Evolutionary conservation across 1,140 invertebrate genomes (phyloP), one percentile per base, ranked within the genome.

Genomic region (Anastatus disparis): DNA sequence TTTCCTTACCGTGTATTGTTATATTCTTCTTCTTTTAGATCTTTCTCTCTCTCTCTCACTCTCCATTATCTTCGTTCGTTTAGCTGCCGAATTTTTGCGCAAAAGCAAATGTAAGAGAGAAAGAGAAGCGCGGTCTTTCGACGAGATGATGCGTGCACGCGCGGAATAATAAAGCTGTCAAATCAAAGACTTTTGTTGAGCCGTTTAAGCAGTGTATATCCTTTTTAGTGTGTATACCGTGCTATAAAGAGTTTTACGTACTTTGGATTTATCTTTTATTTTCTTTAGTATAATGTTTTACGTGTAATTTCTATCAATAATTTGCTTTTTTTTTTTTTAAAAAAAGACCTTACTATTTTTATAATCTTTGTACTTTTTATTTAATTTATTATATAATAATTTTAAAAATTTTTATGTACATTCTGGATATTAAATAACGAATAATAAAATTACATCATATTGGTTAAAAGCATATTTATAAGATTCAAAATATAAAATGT

Each of bases 81-180:
- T 3, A 15, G 59, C 59, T 63, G 44, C 61, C 69, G 69, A 64
- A 70, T 70, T 70, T 64, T 70, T 70, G 38, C 26, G n/a, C n/a
- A n/a, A n/a, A n/a, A n/a, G n/a, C n/a, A n/a, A n/a, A n/a, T n/a
- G n/a, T n/a, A n/a, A n/a, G n/a, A n/a, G n/a, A n/a, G n/a, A n/a
- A n/a, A n/a, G n/a, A n/a, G n/a, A n/a, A 27, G 58, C 27, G 55
- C 42, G 26, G n/a, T 38, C 31, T 2, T 67, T 59, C 40, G 3
- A 22, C 35, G 35, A 31, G 48, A 61, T 62, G 56, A 61, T 69
- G 56, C 67, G n/a, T 35, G 38, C 50, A n/a, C n/a, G 15, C 31
- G 50, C 50, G n/a, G 38, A 59, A 59, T 55, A 59, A 59, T 70
- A 63, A 70, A 70, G n/a, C 67, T 70, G 67, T 70, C 67, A 70